phyloP scores from a whole-genome alignment of 2,113 vertebrate genomes.

The rat (Rattus norvegicus) region DNA sequence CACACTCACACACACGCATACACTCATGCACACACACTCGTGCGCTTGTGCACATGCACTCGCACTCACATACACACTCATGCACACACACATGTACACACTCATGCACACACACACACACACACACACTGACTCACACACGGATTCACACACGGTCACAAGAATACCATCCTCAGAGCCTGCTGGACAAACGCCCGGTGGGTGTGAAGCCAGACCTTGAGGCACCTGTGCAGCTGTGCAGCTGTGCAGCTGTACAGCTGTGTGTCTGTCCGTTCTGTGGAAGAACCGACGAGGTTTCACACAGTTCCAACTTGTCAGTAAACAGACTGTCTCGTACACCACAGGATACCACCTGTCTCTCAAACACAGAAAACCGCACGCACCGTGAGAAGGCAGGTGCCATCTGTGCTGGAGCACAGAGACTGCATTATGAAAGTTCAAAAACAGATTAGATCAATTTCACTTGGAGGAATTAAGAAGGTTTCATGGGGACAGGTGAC shows the following conservation, averaged over 20 bases:
- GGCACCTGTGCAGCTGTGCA: neutral
- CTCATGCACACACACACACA: neutral
- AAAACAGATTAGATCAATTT: slow-evolving; percentile 31
- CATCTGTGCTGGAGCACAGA: neutral
- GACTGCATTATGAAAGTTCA: neutral
- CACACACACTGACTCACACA: neutral
- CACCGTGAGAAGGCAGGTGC: neutral
- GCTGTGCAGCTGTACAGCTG: neutral
- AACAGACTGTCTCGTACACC: neutral
- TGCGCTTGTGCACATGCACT: no score
- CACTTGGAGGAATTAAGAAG: neutral
- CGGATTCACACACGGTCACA: neutral
- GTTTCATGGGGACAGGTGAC: neutral
- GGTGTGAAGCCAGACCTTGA: neutral
- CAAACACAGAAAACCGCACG: neutral
- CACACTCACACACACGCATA: neutral
- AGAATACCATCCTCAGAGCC: neutral
- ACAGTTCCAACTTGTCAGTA: neutral
- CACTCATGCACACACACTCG: neutral
- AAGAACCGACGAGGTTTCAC: neutral
- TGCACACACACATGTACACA: neutral
- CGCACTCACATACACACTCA: neutral
- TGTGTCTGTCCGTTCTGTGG: neutral
- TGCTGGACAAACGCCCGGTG: neutral
- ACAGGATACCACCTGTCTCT: neutral